These are phyloP conservation scores for Drosophila yooni DNA, from an alignment of 2,888 invertebrate genomes.

Conservation along the genomic window DNA sequence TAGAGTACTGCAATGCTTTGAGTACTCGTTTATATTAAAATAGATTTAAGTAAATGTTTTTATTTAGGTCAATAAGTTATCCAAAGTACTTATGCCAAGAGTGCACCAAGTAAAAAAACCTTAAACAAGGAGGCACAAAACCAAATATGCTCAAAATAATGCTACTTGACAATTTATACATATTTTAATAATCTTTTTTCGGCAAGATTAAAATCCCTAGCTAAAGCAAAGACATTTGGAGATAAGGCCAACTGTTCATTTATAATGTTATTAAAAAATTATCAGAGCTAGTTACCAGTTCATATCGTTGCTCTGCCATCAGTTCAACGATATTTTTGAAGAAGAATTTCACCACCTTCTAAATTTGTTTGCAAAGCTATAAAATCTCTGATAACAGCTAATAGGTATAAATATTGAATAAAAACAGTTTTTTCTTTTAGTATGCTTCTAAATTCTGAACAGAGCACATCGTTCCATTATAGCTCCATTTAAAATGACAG, in stretches of 20 bases:
- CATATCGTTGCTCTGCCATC: constrained; percentile 4
- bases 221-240: not conserved
- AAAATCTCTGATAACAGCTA: not conserved
- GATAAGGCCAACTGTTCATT: not conserved
- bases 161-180: not conserved
- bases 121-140: too few relatives aligned
- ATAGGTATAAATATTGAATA: constrained; percentile 11
- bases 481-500: constrained; percentile 11
- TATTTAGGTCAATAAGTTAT: constrained; percentile 69
- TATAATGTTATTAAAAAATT: not conserved
- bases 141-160: not conserved
- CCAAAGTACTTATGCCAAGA: constrained; percentile 82
- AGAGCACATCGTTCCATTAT: not conserved
- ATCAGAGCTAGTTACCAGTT: not conserved
- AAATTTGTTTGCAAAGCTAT: not conserved
- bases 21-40: too few relatives aligned
- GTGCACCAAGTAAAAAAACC: constrained; percentile 65
- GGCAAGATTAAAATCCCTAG: not conserved
- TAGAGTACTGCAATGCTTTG: constrained; percentile 16
- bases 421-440: not conserved
- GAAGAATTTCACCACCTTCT: constrained; percentile 3
- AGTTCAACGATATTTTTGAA: not conserved
- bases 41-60: not conserved
- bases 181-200: not conserved
- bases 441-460: not conserved